Base-by-base conservation (phyloP, 2,888 invertebrate genomes). In the Serrognathus titanus region DNA sequence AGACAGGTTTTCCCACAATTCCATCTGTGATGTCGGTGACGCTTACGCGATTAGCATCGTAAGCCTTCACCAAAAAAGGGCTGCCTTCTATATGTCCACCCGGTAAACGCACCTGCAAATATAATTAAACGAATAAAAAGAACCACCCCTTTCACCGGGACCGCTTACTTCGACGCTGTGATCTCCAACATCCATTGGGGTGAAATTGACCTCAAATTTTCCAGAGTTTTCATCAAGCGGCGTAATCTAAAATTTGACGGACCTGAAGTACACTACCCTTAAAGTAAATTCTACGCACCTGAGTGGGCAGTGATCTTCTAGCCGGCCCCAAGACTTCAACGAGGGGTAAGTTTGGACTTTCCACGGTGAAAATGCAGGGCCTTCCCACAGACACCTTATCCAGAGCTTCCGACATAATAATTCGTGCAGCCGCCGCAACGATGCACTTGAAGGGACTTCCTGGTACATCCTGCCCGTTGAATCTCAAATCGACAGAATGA, bases 401-500 rank as follows among this genome's bases (percentile, higher is more conserved):
- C 68, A 94, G 81, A 0, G 92, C 88, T 53, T 94, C 92, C 0
- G 90, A 87, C 20, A 93, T 85, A 49, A 92, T 85, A 5, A 94
- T 89, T 43, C 90, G 83, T n/a, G 92, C 90, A 0, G 92, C 89
- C 39, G 94, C 90, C 3, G 90, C 85, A 12, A 92, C 86, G 64
- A 84, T 82, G 70, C 91, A 92, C 36, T 85, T 84, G 78, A 93
- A 93, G 9, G 93, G 93, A 74, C 90, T 90, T 41, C 92, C 96
- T 55, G 95, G 96, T 11, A 98, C 97, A 76, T 94, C 92, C 72
- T 95, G 93, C 1, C 93, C 93, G 73, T 99, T 99, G 79, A 99
- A 99, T 55, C 94, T 85, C 53, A 99, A 83, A 76, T 97, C 96
- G 9, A 99, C 95, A 0, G 92, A 91, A 74, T 99, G 97, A 35